Conservation (phyloP, 2,113 vertebrate species). For the Myanophis thanlyinensis region DNA sequence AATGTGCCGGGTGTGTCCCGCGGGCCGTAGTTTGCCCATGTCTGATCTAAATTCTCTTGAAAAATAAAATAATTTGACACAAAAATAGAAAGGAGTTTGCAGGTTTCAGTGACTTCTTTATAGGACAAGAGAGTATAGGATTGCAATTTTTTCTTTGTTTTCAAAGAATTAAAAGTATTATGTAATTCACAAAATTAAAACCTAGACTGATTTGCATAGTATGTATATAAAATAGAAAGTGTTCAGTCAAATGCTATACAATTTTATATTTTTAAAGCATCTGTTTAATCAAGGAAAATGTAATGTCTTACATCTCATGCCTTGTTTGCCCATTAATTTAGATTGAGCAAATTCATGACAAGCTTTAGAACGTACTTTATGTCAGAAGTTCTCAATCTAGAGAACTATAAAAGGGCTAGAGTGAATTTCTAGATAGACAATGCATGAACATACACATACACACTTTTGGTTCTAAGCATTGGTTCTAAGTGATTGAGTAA, state of each 20-base stretch:
- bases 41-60: slow-evolving; percentile 7
- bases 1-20: too few species aligned
- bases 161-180: neutral
- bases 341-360: neutral
- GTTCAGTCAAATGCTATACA: neutral
- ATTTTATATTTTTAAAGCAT: neutral
- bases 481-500: neutral
- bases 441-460: neutral
- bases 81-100: neutral
- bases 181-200: slow-evolving; percentile 25
- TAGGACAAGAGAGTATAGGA: neutral
- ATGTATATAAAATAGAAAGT: slow-evolving; percentile 31
- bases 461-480: neutral
- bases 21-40: too few species aligned
- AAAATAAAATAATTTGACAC: neutral
- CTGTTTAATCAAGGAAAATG: neutral
- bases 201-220: neutral
- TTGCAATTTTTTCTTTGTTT: neutral
- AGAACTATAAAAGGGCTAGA: neutral
- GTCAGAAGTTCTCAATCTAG: neutral
- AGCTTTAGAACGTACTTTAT: neutral
- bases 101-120: neutral
- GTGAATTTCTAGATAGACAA: neutral
- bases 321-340: neutral
- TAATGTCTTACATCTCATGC: neutral